phyloP scores from a whole-genome alignment of 2,797 vertebrate genomes.

The Diplodus sargus region DNA sequence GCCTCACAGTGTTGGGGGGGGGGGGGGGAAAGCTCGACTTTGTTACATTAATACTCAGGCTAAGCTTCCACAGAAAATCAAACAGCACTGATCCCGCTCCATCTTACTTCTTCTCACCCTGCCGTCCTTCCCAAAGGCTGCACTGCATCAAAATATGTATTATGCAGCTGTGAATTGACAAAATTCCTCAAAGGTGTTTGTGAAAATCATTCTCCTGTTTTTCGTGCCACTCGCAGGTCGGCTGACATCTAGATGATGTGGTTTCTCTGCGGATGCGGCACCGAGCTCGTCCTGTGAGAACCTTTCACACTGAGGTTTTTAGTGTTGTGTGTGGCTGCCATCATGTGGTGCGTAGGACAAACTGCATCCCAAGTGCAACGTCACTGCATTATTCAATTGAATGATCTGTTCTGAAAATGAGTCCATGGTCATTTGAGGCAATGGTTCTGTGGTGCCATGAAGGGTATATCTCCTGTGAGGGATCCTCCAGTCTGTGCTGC shows the following conservation, averaged over 20 bases:
- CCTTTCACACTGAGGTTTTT: neutral
- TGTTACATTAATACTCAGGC: constrained; percentile 56
- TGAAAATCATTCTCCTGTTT: neutral
- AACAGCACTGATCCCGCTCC: constrained; percentile 50
- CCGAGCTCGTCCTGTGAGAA: neutral
- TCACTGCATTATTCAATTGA: neutral
- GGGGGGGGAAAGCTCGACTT: constrained; percentile 25
- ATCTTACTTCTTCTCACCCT: constrained; percentile 11
- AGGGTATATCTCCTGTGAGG: neutral
- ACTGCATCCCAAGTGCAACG: constrained; percentile 5
- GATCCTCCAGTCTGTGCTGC: neutral
- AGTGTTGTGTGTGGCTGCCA: constrained; percentile 59
- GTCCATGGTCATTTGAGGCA: neutral
- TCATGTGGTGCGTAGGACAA: constrained; percentile 55
- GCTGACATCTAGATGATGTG: constrained; percentile 38
- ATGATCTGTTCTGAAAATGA: neutral
- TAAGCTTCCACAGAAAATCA: constrained; percentile 60
- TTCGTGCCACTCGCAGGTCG: neutral
- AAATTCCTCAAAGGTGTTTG: constrained; percentile 18
- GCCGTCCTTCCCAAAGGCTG: constrained; percentile 16
- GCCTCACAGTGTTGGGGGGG: constrained; percentile 8
- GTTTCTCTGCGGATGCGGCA: constrained; percentile 25
- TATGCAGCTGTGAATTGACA: constrained; percentile 10
- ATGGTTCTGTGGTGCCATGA: neutral
- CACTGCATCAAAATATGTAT: constrained; percentile 6